These are phyloP conservation scores for Zaprionus ornatus DNA, from an alignment of 1,140 invertebrate genomes.

Conservation along the genomic window DNA sequence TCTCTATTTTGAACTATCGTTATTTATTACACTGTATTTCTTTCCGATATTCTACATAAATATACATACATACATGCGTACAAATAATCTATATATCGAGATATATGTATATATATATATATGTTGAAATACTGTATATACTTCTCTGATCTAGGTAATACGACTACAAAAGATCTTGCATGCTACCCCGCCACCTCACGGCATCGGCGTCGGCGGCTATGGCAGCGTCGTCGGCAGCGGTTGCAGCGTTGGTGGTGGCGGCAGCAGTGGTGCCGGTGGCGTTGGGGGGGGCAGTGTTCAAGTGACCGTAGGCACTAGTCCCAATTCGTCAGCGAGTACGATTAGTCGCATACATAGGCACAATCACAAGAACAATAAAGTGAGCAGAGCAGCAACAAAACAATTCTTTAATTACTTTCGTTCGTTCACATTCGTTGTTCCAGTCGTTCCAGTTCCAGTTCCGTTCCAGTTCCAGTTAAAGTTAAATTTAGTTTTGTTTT, in stretches of 20 bases:
- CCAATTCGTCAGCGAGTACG: conserved; percentile 82
- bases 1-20: conserved; percentile 17
- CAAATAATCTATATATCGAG: conserved; percentile 12
- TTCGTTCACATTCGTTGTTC: conserved; percentile 44
- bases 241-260: conserved; percentile 24
- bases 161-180: conserved; percentile 83
- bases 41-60: conserved; percentile 7
- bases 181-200: conserved; percentile 80
- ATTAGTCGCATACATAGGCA: conserved; percentile 84
- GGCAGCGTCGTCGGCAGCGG: conserved; percentile 61
- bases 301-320: conserved; percentile 82
- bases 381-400: conserved; percentile 74
- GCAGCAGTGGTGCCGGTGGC: conserved; percentile 19
- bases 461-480: conserved; percentile 8
- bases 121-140: conserved; percentile 64
- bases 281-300: conserved; percentile 76
- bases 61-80: conserved; percentile 19
- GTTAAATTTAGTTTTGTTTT: conserved; percentile 9
- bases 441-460: conserved; percentile 21
- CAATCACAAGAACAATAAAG: conserved; percentile 83
- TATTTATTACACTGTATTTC: conserved; percentile 9
- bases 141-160: conserved; percentile 79
- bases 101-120: conserved; percentile 32
- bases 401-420: conserved; percentile 42
- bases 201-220: conserved; percentile 68